Evolutionary conservation across 2,888 invertebrate genomes (phyloP), one percentile per base, ranked within the genome.

Genomic region (Notodonta ziczac): DNA sequence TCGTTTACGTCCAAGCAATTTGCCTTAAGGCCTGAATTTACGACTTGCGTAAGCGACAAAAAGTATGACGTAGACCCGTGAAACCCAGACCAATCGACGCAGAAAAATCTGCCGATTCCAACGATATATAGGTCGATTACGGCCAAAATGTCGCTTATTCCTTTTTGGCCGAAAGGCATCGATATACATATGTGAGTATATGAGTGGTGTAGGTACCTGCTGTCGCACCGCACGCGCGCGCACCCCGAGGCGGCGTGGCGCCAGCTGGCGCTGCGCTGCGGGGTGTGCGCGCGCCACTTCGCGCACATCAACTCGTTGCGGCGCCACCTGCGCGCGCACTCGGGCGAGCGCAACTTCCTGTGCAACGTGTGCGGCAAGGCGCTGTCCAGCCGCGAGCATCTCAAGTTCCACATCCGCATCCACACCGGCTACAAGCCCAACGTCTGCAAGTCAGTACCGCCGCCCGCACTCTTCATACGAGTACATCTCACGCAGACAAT

Each of bases 391-490:
- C 86, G 94, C 53, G 95, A 95, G 46, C 95, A 95, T 72, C 89
- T 95, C 70, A 95, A 94, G 81, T 95, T 95, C 77, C 95, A 95
- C 78, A 90, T 95, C 66, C 86, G 95, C 48, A 95, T 95, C 57
- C 95, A 95, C 80, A 94, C 95, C 1, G 95, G 95, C 0, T 94
- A 95, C 84, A 95, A 95, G 83, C 95, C 95, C 0, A 94, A 95
- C 74, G 91, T 94, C 1, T 95, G 95, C 89, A 93, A 92, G 83
- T 82, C 0, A 72, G 81, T 73, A 6, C 1, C 14, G 40, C 42
- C 24, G 24, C 24, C 24, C 24, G 24, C 24, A 24, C 24, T 24
- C 1, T 24, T 24, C 24, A 24, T 24, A 24, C 24, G 24, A 24
- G 24, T 24, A 24, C 24, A 24, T 24, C 24, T 24, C 24, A 24